Conservation (phyloP, 2,113 vertebrate species). For the Theristicus caerulescens region DNA sequence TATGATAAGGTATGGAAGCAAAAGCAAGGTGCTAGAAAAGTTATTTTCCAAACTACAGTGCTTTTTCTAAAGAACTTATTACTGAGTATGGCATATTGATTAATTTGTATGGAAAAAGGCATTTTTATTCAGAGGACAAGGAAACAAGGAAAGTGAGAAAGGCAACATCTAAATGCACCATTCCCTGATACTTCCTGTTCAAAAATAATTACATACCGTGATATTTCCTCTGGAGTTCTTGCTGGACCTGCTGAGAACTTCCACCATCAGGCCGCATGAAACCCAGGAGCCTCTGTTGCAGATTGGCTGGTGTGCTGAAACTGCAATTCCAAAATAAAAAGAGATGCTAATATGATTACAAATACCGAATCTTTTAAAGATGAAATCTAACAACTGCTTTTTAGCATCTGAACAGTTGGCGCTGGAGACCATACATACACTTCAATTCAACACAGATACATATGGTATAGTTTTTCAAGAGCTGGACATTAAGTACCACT, state of each 20-base stretch:
- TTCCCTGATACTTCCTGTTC: neutral
- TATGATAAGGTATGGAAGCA: neutral
- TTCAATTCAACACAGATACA: neutral
- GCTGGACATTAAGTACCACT: neutral
- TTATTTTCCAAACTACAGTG: neutral
- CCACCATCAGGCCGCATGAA: conserved; percentile 90
- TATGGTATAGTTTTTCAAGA: neutral
- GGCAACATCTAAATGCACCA: neutral
- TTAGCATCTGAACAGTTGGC: neutral
- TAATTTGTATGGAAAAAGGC: neutral
- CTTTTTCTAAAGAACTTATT: neutral
- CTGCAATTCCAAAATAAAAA: conserved; percentile 33
- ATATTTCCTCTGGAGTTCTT: conserved; percentile 94
- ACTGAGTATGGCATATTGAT: neutral
- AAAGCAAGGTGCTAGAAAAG: neutral
- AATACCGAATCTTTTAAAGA: neutral
- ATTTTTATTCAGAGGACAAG: neutral
- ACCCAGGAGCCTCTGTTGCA: conserved; percentile 89
- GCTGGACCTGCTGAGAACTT: conserved; percentile 92
- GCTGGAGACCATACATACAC: neutral
- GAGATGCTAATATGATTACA: neutral
- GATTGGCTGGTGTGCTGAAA: conserved; percentile 86
- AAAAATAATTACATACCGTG: conserved; percentile 79
- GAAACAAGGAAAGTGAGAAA: neutral
- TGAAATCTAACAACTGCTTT: neutral